These are phyloP conservation scores for Clytia hemisphaerica DNA, from an alignment of 30 jellyfish, hydroid and myxozoan species.

Conservation along the genomic window DNA sequence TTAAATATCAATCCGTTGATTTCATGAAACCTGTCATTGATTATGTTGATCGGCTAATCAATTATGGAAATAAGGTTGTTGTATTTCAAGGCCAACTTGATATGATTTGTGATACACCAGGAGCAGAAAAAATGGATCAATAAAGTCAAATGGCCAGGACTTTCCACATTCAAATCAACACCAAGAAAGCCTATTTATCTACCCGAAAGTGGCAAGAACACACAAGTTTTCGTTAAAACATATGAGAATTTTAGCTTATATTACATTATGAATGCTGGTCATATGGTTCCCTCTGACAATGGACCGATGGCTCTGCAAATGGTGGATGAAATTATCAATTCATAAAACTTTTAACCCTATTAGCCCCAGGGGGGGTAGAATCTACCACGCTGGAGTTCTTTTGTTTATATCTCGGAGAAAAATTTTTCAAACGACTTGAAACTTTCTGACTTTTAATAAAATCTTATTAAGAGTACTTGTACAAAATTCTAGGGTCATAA, in stretches of 20 bases:
- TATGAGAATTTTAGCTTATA: constrained; percentile 52
- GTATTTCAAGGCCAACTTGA: constrained; percentile 87
- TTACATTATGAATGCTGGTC: constrained; percentile 88
- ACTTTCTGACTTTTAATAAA: too few relatives aligned
- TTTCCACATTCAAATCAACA: constrained; percentile 29
- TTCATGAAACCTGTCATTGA: constrained; percentile 82
- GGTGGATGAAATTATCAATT: constrained; percentile 61
- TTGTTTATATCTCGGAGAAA: too few relatives aligned
- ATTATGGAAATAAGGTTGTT: constrained; percentile 43
- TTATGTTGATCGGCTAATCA: constrained; percentile 53
- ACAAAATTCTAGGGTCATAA: too few relatives aligned
- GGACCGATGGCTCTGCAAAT: constrained; percentile 85
- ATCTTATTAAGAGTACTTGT: too few relatives aligned
- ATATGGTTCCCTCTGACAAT: constrained; percentile 87
- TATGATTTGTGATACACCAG: constrained; percentile 90
- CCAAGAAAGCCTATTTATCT: constrained; percentile 60
- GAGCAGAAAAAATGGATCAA: constrained; percentile 85
- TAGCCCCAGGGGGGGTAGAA: too few relatives aligned
- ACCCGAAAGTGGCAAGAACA: constrained; percentile 40
- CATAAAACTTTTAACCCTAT: too few relatives aligned
- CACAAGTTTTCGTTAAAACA: constrained; percentile 69
- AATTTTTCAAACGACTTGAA: too few relatives aligned
- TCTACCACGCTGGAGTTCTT: too few relatives aligned
- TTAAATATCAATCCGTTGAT: constrained; percentile 45
- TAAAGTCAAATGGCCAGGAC: constrained; percentile 62